phyloP scores from a whole-genome alignment of 2,113 vertebrate genomes.

The Hemibagrus wyckioides region DNA sequence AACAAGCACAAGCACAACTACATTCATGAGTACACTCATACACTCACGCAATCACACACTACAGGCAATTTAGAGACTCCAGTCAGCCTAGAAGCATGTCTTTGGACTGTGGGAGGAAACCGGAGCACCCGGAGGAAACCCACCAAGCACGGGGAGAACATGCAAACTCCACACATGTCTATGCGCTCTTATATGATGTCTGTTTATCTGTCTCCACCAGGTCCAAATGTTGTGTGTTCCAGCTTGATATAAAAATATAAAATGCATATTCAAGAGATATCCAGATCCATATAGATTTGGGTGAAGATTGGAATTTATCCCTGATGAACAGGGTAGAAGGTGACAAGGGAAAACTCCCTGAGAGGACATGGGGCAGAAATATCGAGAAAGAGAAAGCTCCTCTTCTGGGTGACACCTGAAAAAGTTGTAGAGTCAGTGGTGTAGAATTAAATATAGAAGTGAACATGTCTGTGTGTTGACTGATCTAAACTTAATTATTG shows the following conservation, averaged over 20 bases:
- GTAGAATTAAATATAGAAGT: neutral
- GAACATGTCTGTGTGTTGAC: neutral
- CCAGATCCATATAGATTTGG: neutral
- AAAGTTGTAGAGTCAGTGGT: neutral
- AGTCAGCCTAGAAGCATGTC: too few species aligned
- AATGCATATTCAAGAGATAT: neutral
- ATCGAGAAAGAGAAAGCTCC: too few species aligned
- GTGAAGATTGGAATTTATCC: neutral
- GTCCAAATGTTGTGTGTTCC: neutral
- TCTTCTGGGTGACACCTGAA: neutral
- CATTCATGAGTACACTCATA: too few species aligned
- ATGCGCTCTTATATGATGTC: neutral
- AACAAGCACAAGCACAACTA: too few species aligned
- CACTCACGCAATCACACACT: too few species aligned
- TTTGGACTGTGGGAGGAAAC: too few species aligned
- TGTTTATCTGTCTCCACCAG: too few species aligned
- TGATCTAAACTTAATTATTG: neutral
- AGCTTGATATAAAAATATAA: neutral
- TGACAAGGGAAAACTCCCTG: neutral
- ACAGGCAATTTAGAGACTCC: too few species aligned
- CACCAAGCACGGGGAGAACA: too few species aligned
- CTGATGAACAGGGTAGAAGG: neutral
- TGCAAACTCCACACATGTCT: too few species aligned
- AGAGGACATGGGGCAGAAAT: neutral
- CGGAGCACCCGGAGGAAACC: too few species aligned